Percentiles rank a stretch among this genome's conserved stretches.
Evolutionary conservation across 2,797 vertebrate genomes (phyloP).

Genomic region (Australoheros facetus): DNA sequence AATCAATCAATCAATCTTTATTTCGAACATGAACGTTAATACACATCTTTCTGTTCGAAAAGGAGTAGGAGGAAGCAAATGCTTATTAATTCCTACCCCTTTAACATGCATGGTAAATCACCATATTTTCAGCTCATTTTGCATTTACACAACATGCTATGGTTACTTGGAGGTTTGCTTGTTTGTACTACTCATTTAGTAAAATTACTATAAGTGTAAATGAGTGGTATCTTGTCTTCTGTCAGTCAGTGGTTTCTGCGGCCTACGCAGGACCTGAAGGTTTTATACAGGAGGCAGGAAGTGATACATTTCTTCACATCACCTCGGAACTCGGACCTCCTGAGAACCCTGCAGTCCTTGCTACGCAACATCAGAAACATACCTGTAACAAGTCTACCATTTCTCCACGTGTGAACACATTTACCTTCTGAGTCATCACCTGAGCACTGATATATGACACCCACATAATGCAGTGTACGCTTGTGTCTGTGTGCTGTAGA

Average conservation of each 20-base stretch:
- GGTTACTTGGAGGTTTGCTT: not conserved
- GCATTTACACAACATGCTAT: not conserved
- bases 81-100: no score
- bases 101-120: not conserved
- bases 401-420: not conserved
- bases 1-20: no score
- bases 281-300: constrained; percentile 89
- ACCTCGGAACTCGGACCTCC: constrained; percentile 86
- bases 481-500: constrained; percentile 71
- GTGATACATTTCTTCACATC: constrained; percentile 92
- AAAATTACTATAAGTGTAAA: no score
- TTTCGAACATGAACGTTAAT: no score
- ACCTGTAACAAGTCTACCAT: constrained; percentile 74
- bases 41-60: no score
- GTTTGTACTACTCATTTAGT: not conserved
- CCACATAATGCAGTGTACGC: constrained; percentile 7
- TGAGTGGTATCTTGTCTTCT: constrained; percentile 16
- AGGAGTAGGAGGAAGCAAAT: no score
- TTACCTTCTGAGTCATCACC: constrained; percentile 3
- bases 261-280: constrained; percentile 85
- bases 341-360: constrained; percentile 86
- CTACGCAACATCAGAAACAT: constrained; percentile 93
- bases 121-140: not conserved
- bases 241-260: constrained; percentile 91
- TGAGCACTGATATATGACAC: not conserved